Percentiles rank a stretch among this genome's conserved stretches.
These are phyloP conservation scores for Calliphora vomitoria DNA, from an alignment of 2,888 invertebrate genomes.

Conservation along the genomic window DNA sequence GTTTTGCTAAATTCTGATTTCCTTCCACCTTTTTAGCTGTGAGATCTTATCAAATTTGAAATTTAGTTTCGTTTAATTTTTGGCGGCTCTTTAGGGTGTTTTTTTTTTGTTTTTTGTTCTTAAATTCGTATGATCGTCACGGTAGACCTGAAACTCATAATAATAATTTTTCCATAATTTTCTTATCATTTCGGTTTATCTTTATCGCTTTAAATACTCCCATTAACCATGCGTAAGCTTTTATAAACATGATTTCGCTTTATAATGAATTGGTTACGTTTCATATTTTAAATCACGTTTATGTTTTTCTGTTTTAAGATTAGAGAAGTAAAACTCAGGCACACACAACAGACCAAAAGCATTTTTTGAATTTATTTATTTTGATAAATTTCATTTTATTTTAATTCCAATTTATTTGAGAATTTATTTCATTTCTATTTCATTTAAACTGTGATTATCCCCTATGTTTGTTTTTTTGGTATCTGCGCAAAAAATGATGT, in stretches of 20 bases:
- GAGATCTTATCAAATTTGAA: slow-evolving; percentile 64
- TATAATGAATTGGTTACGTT: slow-evolving; percentile 29
- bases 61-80: slow-evolving; percentile 63
- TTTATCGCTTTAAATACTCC: slow-evolving; percentile 65
- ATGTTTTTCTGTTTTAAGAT: background rate
- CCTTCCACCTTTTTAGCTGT: slow-evolving; percentile 44
- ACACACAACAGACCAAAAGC: no score
- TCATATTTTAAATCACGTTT: slow-evolving; percentile 13
- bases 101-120: slow-evolving; percentile 44
- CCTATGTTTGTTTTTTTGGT: background rate
- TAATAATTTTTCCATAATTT: slow-evolving; percentile 50
- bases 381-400: background rate
- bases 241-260: slow-evolving; percentile 50
- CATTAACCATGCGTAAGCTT: slow-evolving; percentile 49
- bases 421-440: background rate
- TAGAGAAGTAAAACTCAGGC: background rate
- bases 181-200: slow-evolving; percentile 60
- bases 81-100: slow-evolving; percentile 68
- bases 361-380: background rate
- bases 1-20: slow-evolving; percentile 43
- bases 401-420: background rate
- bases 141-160: slow-evolving; percentile 33
- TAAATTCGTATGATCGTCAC: slow-evolving; percentile 24
- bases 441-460: background rate
- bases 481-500: slow-evolving; percentile 7